Evolutionary conservation across 2,113 vertebrate genomes (phyloP), one percentile per base, ranked within the genome.

Genomic region (Mionectes macconnelli): DNA sequence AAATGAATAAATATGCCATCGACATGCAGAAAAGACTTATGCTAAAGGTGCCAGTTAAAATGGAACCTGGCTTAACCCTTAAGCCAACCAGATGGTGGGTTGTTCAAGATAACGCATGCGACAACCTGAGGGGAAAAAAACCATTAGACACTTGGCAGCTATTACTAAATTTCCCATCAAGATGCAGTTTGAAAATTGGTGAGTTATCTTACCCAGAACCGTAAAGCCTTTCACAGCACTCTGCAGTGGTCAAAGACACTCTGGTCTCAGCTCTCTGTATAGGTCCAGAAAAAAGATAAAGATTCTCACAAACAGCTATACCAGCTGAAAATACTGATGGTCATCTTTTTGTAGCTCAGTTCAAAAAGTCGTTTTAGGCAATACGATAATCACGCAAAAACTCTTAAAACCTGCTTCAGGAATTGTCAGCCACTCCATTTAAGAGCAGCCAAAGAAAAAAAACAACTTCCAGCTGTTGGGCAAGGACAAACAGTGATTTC

Each of bases 121-220:
- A 76, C 70, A 87, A 73, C 37, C 25, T 69, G 62, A 23, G n/a
- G 24, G 12, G 8, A 3, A 55, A 66, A 40, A 64, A 77, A 11
- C 2, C 12, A 52, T 52, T 19, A 80, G 50, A 93, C 68, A 88
- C 39, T 39, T 79, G 56, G 30, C 72, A 81, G 33, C 33, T 87
- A 92, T 86, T 88, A 90, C 47, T 90, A 88, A 88, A 80, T 81
- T 75, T 70, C 59, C 59, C 50, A 92, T 55, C 59, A 52, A 86
- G 8, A 68, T 19, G 17, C 49, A 44, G 21, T 92, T 74, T 86
- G 39, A 57, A 92, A 90, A 76, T 21, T 49, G 44, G 70, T 69
- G 60, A 62, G 5, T 73, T 62, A 53, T 76, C 49, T 88, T 59
- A 89, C 33, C 5, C 22, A 47, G 59, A 77, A 77, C 17, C 23